Percentiles rank a stretch among this genome's conserved stretches.
Conservation (phyloP, 1,140 invertebrate species). For the Manduca sexta region DNA sequence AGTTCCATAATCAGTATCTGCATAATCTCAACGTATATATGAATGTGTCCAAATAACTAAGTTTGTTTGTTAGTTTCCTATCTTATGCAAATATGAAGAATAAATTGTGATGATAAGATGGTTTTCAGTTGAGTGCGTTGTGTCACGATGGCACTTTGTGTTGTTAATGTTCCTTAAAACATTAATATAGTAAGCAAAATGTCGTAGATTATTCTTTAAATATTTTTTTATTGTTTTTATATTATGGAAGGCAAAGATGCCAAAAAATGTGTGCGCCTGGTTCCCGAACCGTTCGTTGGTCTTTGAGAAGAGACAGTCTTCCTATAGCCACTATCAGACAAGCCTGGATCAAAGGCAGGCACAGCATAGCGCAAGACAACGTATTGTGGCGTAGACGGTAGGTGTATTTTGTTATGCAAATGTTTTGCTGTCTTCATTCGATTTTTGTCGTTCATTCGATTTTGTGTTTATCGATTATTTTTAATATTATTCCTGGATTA, state of each 20-base stretch:
- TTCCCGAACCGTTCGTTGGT: constrained; percentile 24
- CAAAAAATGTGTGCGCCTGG: constrained; percentile 4
- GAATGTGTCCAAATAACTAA: constrained; percentile 1
- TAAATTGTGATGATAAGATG: constrained; percentile 4
- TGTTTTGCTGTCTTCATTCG: too few species aligned
- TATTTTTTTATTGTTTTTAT: not conserved
- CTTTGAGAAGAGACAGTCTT: constrained; percentile 46
- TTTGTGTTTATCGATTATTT: too few species aligned
- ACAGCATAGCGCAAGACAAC: constrained; percentile 36
- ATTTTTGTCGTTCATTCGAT: too few species aligned
- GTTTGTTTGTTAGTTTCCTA: not conserved
- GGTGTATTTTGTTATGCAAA: constrained; percentile 3
- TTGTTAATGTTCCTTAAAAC: not conserved
- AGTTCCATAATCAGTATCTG: too few species aligned
- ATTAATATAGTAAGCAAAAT: not conserved
- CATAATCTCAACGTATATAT: not conserved
- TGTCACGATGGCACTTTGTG: not conserved
- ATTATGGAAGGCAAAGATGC: constrained; percentile 6
- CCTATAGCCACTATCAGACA: constrained; percentile 42
- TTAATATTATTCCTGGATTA: too few species aligned
- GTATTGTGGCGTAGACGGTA: constrained; percentile 46
- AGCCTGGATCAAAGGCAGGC: constrained; percentile 44
- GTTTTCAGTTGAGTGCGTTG: constrained; percentile 1
- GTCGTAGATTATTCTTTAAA: too few species aligned
- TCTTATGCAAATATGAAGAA: constrained; percentile 6